Percentiles rank a stretch among this genome's conserved stretches.
These are phyloP conservation scores for Myiothlypis coronata DNA, from an alignment of 2,797 vertebrate species.

Conservation along the genomic window DNA sequence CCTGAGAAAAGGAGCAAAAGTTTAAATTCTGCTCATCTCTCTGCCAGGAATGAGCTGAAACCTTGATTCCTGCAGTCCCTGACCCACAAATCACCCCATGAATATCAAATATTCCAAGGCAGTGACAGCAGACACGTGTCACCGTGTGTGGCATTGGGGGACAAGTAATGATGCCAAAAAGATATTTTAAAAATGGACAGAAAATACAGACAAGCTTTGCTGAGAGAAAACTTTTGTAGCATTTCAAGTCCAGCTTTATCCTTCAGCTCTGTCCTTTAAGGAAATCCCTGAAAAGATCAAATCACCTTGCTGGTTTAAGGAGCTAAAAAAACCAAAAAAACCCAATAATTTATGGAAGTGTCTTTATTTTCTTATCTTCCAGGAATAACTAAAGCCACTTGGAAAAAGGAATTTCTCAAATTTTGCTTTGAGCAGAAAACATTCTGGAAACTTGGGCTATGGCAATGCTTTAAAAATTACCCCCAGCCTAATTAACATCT, in stretches of 20 bases:
- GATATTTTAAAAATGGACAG: not conserved
- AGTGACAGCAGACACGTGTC: not conserved
- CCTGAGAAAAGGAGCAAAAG: not conserved
- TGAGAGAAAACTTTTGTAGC: not conserved
- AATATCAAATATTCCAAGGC: not conserved
- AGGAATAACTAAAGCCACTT: too few relatives aligned
- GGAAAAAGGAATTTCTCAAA: not conserved
- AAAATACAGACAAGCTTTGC: not conserved
- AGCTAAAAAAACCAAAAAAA: not conserved
- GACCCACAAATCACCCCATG: not conserved
- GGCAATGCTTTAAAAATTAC: constrained; percentile 23
- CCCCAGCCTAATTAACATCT: constrained; percentile 40
- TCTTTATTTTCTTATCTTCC: not conserved
- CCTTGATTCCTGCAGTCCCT: not conserved
- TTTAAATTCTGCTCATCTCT: not conserved
- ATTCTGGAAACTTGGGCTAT: not conserved
- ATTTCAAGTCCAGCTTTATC: not conserved
- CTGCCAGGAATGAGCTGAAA: not conserved
- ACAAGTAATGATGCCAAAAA: not conserved
- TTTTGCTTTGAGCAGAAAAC: not conserved
- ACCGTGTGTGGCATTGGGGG: accelerated
- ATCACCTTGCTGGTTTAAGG: not conserved
- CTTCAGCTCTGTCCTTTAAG: not conserved
- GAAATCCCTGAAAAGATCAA: not conserved
- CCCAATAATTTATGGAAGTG: not conserved